phyloP scores from a whole-genome alignment of 2,797 vertebrate genomes.

The Etheostoma nigrum region DNA sequence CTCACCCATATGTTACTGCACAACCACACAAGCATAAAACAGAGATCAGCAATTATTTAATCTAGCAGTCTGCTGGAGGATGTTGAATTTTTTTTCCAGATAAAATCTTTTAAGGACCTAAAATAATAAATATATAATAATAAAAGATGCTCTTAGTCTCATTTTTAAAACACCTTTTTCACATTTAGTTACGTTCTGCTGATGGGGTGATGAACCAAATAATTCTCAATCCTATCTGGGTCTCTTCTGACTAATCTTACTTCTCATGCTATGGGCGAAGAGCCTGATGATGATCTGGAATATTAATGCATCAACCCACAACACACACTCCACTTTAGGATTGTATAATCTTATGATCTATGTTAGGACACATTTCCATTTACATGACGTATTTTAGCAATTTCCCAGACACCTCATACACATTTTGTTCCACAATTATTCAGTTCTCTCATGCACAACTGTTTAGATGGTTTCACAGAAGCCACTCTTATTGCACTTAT shows the following conservation, averaged over 20 bases:
- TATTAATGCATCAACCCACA: constrained; percentile 32
- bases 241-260: constrained; percentile 33
- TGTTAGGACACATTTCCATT: constrained; percentile 40
- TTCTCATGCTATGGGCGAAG: constrained; percentile 40
- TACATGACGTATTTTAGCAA: constrained; percentile 48
- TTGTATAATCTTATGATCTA: constrained; percentile 41
- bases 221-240: constrained; percentile 17
- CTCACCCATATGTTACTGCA: neutral
- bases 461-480: constrained; percentile 22
- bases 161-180: constrained; percentile 18
- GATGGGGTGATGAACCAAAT: constrained; percentile 12
- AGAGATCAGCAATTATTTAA: constrained; percentile 5
- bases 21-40: neutral
- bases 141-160: neutral
- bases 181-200: constrained; percentile 9
- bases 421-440: constrained; percentile 43
- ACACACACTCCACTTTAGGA: constrained; percentile 11
- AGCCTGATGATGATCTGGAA: constrained; percentile 46
- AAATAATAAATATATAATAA: neutral
- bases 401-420: constrained; percentile 36
- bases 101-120: neutral
- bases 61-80: neutral
- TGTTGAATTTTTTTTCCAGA: neutral
- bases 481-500: constrained; percentile 13
- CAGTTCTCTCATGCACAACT: constrained; percentile 25